Conservation (phyloP, 35 echinoderm and acorn worm species). For the Acanthaster planci region DNA sequence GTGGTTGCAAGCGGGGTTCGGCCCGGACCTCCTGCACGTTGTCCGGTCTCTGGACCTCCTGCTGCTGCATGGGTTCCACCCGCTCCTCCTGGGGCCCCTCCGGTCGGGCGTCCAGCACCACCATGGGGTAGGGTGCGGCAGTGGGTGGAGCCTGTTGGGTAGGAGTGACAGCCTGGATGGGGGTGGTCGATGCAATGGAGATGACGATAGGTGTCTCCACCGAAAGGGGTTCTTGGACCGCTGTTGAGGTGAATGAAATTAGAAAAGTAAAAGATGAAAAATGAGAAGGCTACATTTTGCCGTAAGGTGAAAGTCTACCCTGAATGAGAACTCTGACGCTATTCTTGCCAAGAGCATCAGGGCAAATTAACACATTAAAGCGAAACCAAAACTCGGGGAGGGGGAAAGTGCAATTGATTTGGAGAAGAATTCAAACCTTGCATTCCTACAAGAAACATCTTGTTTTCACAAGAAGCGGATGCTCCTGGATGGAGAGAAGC, state of each 20-base stretch:
- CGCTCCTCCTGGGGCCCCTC: not conserved
- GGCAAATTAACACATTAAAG: too few relatives aligned
- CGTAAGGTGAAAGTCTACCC: too few relatives aligned
- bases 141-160: constrained; percentile 82
- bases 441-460: too few relatives aligned
- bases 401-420: too few relatives aligned
- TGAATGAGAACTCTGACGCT: too few relatives aligned
- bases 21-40: constrained; percentile 19
- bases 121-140: not conserved
- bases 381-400: too few relatives aligned
- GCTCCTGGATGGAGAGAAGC: too few relatives aligned
- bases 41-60: not conserved
- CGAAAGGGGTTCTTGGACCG: constrained; percentile 26
- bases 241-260: not conserved
- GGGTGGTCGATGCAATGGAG: constrained; percentile 65
- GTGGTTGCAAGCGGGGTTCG: not conserved
- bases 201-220: constrained; percentile 41
- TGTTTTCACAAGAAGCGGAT: too few relatives aligned
- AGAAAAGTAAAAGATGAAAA: not conserved
- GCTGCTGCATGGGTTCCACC: constrained; percentile 11
- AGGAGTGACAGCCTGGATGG: constrained; percentile 87
- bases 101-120: not conserved
- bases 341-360: too few relatives aligned
- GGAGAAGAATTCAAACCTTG: too few relatives aligned
- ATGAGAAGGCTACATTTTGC: too few relatives aligned